These are phyloP conservation scores for Nephrotoma guestfalica DNA, from an alignment of 2,888 invertebrate genomes.

Conservation along the genomic window DNA sequence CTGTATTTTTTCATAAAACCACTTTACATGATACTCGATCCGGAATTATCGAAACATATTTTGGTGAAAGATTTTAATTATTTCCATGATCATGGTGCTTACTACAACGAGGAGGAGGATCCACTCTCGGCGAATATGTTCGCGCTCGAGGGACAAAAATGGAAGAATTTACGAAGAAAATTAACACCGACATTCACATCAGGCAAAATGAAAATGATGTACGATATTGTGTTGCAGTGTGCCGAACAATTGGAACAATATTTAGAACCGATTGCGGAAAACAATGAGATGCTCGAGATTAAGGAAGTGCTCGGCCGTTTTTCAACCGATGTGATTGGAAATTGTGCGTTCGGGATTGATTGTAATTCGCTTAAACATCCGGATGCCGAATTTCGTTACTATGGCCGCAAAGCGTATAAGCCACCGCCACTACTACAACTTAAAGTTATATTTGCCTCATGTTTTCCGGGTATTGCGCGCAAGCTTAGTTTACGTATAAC, in stretches of 20 bases:
- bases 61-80: conserved; percentile 27
- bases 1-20: conserved; percentile 11
- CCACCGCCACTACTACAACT: background rate
- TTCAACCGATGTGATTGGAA: conserved; percentile 32
- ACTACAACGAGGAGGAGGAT: conserved; percentile 21
- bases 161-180: conserved; percentile 33
- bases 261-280: conserved; percentile 13
- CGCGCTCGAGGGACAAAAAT: conserved; percentile 28
- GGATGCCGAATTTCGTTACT: conserved; percentile 19
- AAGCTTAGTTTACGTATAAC: background rate
- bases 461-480: conserved; percentile 15
- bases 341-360: conserved; percentile 28
- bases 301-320: conserved; percentile 26
- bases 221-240: conserved; percentile 23
- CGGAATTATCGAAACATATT: conserved; percentile 24
- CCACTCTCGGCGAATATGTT: conserved; percentile 26
- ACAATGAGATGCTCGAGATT: conserved; percentile 20
- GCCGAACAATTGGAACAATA: conserved; percentile 14
- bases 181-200: conserved; percentile 35
- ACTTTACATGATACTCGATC: conserved; percentile 8
- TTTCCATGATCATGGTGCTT: conserved; percentile 26
- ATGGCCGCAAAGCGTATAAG: conserved; percentile 9
- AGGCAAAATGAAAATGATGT: conserved; percentile 36
- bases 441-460: conserved; percentile 9
- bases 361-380: conserved; percentile 23